Evolutionary conservation across 2,113 vertebrate species (phyloP), one percentile per base, ranked within the genome.

Genomic region (Cranoglanis bouderius): DNA sequence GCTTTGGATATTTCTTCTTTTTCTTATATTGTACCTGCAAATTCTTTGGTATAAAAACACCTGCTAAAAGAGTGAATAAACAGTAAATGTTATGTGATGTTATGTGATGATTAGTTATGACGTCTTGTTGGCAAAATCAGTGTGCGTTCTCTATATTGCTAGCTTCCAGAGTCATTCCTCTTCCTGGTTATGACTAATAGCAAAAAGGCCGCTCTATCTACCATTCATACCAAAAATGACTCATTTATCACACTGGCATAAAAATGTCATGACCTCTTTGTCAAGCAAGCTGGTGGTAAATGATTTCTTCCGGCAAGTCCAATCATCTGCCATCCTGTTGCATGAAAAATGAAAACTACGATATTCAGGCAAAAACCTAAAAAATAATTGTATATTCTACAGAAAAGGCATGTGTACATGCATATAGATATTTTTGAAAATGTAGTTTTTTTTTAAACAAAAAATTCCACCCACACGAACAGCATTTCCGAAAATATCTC

Each of bases 191-290:
- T 75, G 85, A 86, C 70, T 86, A 75, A 86, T 29, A 86, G 51
- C 53, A 75, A 16, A 43, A 61, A 61, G 35, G 9, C 5, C 4
- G 9, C 85, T 46, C 53, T 13, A 32, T 35, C 40, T 7, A 32
- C 38, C 74, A 35, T 74, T 61, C 12, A 87, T 7, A 53, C 24
- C 59, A 51, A 78, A 61, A n/a, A 16, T 49, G 75, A 38, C 57
- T 81, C 75, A 80, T 53, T 80, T 51, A 32, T 63, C 75, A 63
- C 29, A 46, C 1, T 61, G 38, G 72, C 72, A 78, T 55, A 35
- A 78, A 77, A 78, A 81, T 63, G 72, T 61, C 74, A 26, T 43
- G 75, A 87, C 75, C 67, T 80, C 43, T 32, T 81, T 61, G 43
- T 57, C 72, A n/a, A 49, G 74, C 72, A 21, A 78, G 38, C 72